phyloP scores from a whole-genome alignment of 2,797 vertebrate genomes.

The Mus caroli region DNA sequence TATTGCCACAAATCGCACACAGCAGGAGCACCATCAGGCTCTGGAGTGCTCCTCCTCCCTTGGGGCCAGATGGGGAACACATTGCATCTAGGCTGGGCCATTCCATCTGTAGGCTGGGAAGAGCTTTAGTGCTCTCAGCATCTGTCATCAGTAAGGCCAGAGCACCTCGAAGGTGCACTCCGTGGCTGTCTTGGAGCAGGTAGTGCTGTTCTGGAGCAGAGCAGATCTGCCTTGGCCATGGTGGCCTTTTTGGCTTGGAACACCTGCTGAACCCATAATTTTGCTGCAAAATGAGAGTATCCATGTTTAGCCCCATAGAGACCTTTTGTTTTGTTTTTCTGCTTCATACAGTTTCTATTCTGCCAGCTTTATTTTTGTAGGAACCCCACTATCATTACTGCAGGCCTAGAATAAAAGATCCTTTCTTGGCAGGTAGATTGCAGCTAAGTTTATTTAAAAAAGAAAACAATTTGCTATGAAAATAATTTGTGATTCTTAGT shows the following conservation, averaged over 20 bases:
- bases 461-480: not conserved
- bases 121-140: not conserved
- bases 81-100: not conserved
- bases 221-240: constrained; percentile 45
- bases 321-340: not conserved
- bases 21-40: accelerated
- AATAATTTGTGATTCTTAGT: not conserved
- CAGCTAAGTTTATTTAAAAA: constrained; percentile 19
- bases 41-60: not conserved
- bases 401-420: not conserved
- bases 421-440: constrained; percentile 32
- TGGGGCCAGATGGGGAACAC: not conserved
- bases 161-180: not conserved
- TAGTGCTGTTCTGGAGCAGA: not conserved
- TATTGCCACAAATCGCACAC: not conserved
- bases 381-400: constrained; percentile 34
- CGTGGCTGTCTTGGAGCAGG: not conserved
- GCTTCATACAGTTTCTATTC: constrained; percentile 9
- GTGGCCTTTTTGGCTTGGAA: constrained; percentile 22
- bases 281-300: constrained; percentile 51
- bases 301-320: constrained; percentile 64
- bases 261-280: constrained; percentile 81
- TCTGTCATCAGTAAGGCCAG: not conserved
- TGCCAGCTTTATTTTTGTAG: constrained; percentile 66
- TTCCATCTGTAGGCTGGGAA: not conserved